Percentiles rank a stretch among this genome's conserved stretches.
Evolutionary conservation across 2,888 invertebrate species (phyloP).

Genomic region (Tortrix viridana): DNA sequence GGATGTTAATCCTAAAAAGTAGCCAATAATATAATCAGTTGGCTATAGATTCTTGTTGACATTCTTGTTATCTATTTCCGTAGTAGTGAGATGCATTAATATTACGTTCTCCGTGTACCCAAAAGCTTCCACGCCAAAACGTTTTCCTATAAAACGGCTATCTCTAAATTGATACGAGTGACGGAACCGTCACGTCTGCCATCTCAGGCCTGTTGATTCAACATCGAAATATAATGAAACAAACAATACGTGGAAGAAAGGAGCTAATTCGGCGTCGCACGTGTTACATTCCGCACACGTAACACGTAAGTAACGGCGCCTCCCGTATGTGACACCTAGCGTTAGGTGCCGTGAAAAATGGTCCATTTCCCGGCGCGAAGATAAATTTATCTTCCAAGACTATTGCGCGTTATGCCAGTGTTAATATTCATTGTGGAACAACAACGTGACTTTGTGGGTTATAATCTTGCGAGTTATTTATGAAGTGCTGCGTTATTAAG

Average conservation of each 20-base stretch:
- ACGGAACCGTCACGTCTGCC: conserved; percentile 26
- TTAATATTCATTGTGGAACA: conserved; percentile 81
- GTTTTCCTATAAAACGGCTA: background rate
- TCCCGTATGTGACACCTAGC: conserved; percentile 76
- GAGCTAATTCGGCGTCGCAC: conserved; percentile 68
- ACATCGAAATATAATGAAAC: conserved; percentile 53
- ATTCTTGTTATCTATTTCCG: no score
- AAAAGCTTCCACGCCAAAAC: background rate
- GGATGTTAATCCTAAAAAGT: no score
- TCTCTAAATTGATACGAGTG: conserved; percentile 7
- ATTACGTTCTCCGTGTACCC: background rate
- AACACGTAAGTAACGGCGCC: conserved; percentile 75
- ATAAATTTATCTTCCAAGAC: conserved; percentile 81
- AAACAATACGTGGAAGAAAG: conserved; percentile 59
- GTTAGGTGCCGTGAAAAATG: conserved; percentile 82
- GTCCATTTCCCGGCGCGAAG: conserved; percentile 71
- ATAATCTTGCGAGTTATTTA: conserved; percentile 41
- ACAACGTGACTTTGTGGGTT: conserved; percentile 52
- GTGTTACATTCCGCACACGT: conserved; percentile 74
- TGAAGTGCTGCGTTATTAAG: conserved; percentile 32
- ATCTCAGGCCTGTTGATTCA: conserved; percentile 47
- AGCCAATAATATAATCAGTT: background rate
- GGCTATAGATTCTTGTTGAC: no score
- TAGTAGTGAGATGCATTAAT: no score
- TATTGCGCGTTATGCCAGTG: conserved; percentile 76